Evolutionary conservation across 2,888 invertebrate species (phyloP), one percentile per base, ranked within the genome.

Genomic region (Rhabditophanes sp.): DNA sequence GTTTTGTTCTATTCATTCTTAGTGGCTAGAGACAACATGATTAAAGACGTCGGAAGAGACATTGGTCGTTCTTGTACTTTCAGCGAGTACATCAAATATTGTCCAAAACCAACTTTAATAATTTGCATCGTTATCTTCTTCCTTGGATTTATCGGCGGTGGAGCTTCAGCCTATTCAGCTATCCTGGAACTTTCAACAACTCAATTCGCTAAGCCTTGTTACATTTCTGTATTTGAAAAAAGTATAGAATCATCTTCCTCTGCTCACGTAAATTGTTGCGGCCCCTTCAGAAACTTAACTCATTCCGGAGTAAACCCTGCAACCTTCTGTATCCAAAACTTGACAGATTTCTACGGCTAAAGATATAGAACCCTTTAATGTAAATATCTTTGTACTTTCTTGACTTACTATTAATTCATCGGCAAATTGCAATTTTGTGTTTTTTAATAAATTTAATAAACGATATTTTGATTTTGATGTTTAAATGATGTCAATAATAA

Each of bases 241-340:
- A 8, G 14, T 20, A 12, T 23, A 4, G 3, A 14, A 7, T 16
- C 18, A 26, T 5, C 11, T 3, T 21, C 30, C 20, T 12, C 6
- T 15, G 32, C 15, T 3, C 20, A 35, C 8, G 30, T 30, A 20
- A 52, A 57, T 31, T 56, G 56, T 33, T 56, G 56, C 29, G 56
- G 56, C 4, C 37, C 30, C 5, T n/a, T n/a, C n/a, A n/a, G n/a
- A n/a, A n/a, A n/a, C n/a, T n/a, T n/a, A n/a, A n/a, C n/a, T n/a
- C n/a, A n/a, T n/a, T n/a, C n/a, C n/a, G n/a, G n/a, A n/a, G n/a
- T n/a, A n/a, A n/a, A n/a, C n/a, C n/a, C n/a, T n/a, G n/a, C n/a
- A n/a, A n/a, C n/a, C n/a, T n/a, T n/a, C n/a, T n/a, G n/a, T n/a
- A n/a, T n/a, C n/a, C n/a, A n/a, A n/a, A n/a, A n/a, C n/a, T n/a